These are phyloP conservation scores for Apotomis betuletana DNA, from an alignment of 2,888 invertebrate species.

Conservation along the genomic window DNA sequence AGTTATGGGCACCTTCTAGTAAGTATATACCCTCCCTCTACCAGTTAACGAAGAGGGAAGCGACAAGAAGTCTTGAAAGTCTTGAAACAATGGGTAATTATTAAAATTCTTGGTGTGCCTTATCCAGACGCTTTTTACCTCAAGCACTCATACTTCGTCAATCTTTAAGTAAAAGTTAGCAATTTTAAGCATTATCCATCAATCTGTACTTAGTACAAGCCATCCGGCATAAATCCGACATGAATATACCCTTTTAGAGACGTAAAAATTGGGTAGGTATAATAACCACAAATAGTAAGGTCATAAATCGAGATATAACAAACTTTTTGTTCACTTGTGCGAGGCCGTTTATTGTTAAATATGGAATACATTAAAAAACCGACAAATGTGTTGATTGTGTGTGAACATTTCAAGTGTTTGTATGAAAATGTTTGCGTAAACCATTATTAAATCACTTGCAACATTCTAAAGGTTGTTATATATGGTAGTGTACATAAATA, in stretches of 20 bases:
- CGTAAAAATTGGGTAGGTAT: background rate
- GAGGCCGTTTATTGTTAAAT: background rate
- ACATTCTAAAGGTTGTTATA: background rate
- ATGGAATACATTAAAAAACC: slow-evolving; percentile 1
- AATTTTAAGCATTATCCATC: slow-evolving; percentile 3
- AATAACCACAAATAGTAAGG: slow-evolving; percentile 3
- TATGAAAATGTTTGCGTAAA: background rate
- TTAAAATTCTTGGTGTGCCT: no score
- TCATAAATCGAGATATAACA: slow-evolving; percentile 3
- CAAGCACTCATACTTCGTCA: no score
- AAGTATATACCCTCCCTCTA: no score
- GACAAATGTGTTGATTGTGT: background rate
- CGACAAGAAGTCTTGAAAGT: no score
- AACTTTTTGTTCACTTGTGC: background rate
- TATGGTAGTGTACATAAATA: slow-evolving; percentile 29
- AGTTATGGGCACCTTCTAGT: no score
- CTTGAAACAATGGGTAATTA: no score
- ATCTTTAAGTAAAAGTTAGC: no score
- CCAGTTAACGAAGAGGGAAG: no score
- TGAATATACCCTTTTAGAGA: background rate
- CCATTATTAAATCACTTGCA: background rate
- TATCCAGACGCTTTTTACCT: no score
- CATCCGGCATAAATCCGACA: background rate
- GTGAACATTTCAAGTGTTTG: background rate
- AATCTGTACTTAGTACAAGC: background rate